Percentiles rank a stretch among this genome's conserved stretches.
These are phyloP conservation scores for Pangasius larnaudii DNA, from an alignment of 2,797 vertebrate genomes.

Conservation along the genomic window DNA sequence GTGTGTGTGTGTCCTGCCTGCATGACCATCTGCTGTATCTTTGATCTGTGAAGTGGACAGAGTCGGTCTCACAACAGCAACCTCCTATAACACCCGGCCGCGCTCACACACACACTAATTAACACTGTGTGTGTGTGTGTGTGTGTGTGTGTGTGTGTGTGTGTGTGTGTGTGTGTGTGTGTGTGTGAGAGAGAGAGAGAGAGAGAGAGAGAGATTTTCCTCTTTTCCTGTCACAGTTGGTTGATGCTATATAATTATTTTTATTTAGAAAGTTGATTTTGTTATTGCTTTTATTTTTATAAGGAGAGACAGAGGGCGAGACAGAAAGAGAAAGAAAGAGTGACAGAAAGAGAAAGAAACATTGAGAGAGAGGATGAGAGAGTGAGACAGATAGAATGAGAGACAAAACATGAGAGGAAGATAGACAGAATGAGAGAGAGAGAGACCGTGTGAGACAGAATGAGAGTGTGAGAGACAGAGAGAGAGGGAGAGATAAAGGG, in stretches of 20 bases:
- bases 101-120: conserved; percentile 67
- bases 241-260: conserved; percentile 8
- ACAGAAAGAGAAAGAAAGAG: not conserved
- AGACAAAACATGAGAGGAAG: not conserved
- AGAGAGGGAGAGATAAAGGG: not conserved
- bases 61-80: conserved; percentile 37
- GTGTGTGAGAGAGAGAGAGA: conserved; percentile 12
- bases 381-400: not conserved
- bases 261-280: not conserved
- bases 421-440: not conserved
- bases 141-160: conserved; percentile 35
- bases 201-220: not conserved
- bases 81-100: conserved; percentile 37
- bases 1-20: conserved; percentile 48
- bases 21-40: conserved; percentile 74
- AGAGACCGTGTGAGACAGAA: not conserved
- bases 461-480: not conserved
- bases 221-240: not conserved
- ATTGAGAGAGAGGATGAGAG: not conserved
- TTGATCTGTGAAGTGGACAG: conserved; percentile 73
- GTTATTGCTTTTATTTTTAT: not conserved
- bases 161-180: conserved; percentile 20
- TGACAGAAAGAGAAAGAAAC: not conserved
- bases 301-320: not conserved
- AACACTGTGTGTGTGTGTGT: conserved; percentile 47